A percentile compares a stretch with the other conserved stretches of the same genome.
These are phyloP conservation scores for Danio aesculapii DNA, from an alignment of 2,797 vertebrate species.

Conservation along the genomic window DNA sequence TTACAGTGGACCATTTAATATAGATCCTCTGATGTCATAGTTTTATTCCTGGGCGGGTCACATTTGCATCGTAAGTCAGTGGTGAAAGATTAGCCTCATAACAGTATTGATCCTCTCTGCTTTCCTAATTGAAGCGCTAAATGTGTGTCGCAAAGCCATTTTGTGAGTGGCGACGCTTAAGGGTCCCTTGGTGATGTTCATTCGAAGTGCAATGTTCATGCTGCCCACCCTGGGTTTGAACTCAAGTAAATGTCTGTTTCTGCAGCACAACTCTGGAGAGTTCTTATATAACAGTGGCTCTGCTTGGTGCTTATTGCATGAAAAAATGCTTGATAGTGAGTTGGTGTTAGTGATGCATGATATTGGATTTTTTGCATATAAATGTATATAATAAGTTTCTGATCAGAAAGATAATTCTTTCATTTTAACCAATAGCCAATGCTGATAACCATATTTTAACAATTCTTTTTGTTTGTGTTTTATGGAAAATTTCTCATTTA, in stretches of 20 bases:
- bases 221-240: conserved; percentile 21
- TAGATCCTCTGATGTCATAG: conserved; percentile 22
- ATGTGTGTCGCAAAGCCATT: conserved; percentile 43
- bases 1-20: conserved; percentile 5
- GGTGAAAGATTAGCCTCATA: conserved; percentile 61
- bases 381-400: too few relatives aligned
- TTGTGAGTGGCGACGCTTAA: conserved; percentile 44
- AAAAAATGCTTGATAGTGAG: not conserved
- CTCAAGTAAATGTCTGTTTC: not conserved
- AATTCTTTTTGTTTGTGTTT: too few relatives aligned
- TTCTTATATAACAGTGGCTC: not conserved
- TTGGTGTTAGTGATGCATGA: not conserved
- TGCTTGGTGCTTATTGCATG: not conserved
- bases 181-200: conserved; percentile 39
- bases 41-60: conserved; percentile 58
- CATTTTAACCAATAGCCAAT: too few relatives aligned
- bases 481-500: too few relatives aligned
- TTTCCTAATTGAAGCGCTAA: conserved; percentile 56
- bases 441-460: too few relatives aligned
- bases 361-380: too few relatives aligned
- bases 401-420: too few relatives aligned
- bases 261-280: conserved; percentile 10
- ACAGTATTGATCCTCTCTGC: conserved; percentile 66
- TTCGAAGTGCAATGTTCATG: conserved; percentile 22
- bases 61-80: conserved; percentile 49